Evolutionary conservation across 2,888 invertebrate genomes (phyloP).

Genomic region (Nomada ferruginata): DNA sequence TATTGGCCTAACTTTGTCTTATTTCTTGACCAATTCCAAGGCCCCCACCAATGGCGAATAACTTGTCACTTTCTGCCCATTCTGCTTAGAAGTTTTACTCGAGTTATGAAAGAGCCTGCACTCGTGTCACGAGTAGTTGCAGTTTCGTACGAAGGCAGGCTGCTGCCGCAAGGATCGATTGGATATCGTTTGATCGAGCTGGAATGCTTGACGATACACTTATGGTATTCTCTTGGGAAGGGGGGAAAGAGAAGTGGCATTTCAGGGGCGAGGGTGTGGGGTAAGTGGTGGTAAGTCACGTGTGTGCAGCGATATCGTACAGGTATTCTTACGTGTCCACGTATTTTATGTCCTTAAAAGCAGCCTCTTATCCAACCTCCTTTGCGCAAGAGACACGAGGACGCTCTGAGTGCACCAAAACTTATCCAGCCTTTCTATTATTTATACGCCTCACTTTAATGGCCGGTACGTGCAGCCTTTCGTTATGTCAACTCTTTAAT

Average conservation of each 20-base stretch:
- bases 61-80: neutral
- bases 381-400: conserved; percentile 53
- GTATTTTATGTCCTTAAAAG: conserved; percentile 81
- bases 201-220: conserved; percentile 18
- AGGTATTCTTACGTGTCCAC: conserved; percentile 69
- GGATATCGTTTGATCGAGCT: conserved; percentile 29
- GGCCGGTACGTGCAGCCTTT: conserved; percentile 15
- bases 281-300: conserved; percentile 40
- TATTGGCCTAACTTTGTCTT: too few species aligned
- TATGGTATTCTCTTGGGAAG: conserved; percentile 38
- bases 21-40: too few species aligned
- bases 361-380: conserved; percentile 75
- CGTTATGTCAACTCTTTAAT: neutral
- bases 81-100: neutral
- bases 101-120: conserved; percentile 6
- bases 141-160: conserved; percentile 8
- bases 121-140: neutral
- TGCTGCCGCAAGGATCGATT: conserved; percentile 12
- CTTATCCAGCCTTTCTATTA: conserved; percentile 57
- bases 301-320: conserved; percentile 49
- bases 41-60: too few species aligned
- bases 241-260: conserved; percentile 47
- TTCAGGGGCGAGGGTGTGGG: conserved; percentile 30
- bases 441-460: conserved; percentile 52
- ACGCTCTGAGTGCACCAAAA: conserved; percentile 57